Percentiles rank a stretch among this genome's conserved stretches.
Evolutionary conservation across 2,888 invertebrate species (phyloP).

Genomic region (Alloscopus bannaensis): DNA sequence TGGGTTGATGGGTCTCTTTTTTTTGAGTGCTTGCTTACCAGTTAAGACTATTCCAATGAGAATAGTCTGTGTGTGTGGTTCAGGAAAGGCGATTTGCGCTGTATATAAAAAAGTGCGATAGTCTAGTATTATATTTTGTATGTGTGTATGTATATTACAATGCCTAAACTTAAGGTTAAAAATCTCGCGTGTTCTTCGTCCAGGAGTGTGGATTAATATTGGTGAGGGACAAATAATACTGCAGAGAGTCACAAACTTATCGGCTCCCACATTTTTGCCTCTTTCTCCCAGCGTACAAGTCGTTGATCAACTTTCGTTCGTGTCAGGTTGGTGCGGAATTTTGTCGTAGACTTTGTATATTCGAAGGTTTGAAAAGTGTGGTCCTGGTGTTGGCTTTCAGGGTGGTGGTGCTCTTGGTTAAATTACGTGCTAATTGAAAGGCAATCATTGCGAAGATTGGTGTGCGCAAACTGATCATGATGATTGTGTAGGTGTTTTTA

Average conservation of each 20-base stretch:
- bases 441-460: not conserved
- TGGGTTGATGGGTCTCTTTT: slow-evolving; percentile 2
- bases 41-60: not conserved
- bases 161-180: not conserved
- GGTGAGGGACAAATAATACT: not conserved
- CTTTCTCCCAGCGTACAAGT: too few species aligned
- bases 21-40: not conserved
- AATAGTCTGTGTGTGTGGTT: slow-evolving; percentile 7
- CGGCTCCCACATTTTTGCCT: too few species aligned
- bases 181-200: slow-evolving; percentile 7
- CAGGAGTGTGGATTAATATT: not conserved
- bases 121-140: not conserved
- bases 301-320: too few species aligned
- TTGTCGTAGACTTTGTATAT: too few species aligned
- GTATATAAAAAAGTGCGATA: not conserved
- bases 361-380: too few species aligned
- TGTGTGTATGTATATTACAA: too few species aligned
- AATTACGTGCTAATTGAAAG: too few species aligned
- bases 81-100: not conserved
- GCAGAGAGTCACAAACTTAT: slow-evolving; percentile 4
- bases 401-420: slow-evolving; percentile 5
- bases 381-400: too few species aligned
- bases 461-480: slow-evolving; percentile 31
- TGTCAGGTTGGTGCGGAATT: too few species aligned
- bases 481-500: slow-evolving; percentile 58